Evolutionary conservation across 2,797 vertebrate species (phyloP).

Genomic region (Avahi laniger): DNA sequence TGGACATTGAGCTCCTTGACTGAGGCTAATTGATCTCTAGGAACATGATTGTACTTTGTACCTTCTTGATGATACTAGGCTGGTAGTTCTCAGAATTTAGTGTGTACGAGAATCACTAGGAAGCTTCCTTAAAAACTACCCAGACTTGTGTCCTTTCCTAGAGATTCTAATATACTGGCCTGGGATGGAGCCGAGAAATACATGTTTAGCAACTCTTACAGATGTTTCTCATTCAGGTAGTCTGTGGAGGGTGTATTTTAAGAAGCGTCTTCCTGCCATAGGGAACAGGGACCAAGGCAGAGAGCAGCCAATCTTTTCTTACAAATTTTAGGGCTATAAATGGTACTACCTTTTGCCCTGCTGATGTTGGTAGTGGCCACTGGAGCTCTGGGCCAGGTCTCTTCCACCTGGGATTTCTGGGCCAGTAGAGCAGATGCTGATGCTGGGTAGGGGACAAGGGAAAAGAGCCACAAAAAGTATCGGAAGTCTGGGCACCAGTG

Average conservation of each 20-base stretch:
- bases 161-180: neutral
- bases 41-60: neutral
- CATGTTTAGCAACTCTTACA: neutral
- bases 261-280: neutral
- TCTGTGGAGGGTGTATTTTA: neutral
- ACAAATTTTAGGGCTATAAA: neutral
- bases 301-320: neutral
- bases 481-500: neutral
- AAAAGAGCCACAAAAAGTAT: neutral
- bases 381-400: neutral
- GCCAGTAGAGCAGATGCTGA: neutral
- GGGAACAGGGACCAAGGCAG: neutral
- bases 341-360: neutral
- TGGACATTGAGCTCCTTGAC: neutral
- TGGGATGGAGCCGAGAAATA: neutral
- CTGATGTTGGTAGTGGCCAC: neutral
- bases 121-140: neutral
- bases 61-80: neutral
- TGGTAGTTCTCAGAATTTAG: neutral
- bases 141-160: neutral
- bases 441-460: neutral
- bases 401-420: neutral
- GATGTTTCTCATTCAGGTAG: neutral
- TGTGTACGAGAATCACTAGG: too few relatives aligned
- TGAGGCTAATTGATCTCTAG: neutral